phyloP scores from a whole-genome alignment of 2,113 vertebrate species.

The Dipodomys spectabilis region DNA sequence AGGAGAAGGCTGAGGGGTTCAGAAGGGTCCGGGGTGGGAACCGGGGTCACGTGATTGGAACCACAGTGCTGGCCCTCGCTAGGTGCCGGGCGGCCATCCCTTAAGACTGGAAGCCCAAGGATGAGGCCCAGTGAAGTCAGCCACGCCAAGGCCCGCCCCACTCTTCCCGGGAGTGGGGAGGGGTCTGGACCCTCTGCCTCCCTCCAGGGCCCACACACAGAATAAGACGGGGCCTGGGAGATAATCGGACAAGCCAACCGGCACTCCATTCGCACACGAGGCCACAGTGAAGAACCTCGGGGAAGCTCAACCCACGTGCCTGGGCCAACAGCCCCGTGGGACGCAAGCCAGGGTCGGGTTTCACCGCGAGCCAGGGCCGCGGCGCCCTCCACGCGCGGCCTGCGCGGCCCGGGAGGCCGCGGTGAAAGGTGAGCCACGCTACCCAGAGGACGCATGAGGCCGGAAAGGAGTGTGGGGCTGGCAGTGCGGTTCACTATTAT shows the following conservation, averaged over 20 bases:
- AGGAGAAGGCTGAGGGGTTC: background rate
- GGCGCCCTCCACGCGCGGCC: no score
- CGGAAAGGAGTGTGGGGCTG: conserved; percentile 52
- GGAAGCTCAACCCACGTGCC: background rate
- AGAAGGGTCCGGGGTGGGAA: background rate
- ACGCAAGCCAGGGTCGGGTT: background rate
- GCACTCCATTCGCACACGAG: background rate
- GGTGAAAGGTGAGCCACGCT: conserved; percentile 47
- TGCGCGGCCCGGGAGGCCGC: no score
- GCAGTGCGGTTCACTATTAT: conserved; percentile 68
- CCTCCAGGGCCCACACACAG: background rate
- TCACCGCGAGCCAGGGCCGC: background rate
- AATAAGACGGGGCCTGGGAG: background rate
- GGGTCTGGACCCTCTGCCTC: no score
- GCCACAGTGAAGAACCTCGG: background rate
- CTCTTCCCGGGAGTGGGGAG: no score
- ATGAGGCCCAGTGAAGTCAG: background rate
- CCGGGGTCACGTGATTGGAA: background rate
- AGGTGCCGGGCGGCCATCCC: background rate
- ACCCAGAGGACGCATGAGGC: conserved; percentile 72
- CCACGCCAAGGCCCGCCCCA: background rate
- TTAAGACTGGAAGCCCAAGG: background rate
- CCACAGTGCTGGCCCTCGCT: fast-evolving
- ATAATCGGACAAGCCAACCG: background rate
- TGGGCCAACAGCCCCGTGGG: background rate